These are phyloP conservation scores for Hirtodrosophila alboralis DNA, from an alignment of 2,888 invertebrate species.

Conservation along the genomic window DNA sequence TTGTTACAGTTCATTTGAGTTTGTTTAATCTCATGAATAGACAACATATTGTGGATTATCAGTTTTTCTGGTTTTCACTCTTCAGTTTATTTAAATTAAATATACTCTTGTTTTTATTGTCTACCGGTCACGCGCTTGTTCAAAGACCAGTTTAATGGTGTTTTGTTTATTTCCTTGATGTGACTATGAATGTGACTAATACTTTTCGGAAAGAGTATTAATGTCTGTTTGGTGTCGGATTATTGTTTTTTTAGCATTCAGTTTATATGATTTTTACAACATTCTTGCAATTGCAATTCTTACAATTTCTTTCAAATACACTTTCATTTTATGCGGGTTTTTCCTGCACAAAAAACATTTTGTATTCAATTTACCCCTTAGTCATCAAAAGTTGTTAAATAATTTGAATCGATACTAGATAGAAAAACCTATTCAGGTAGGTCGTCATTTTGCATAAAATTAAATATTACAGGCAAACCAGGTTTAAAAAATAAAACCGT, in stretches of 20 bases:
- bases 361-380: slow-evolving; percentile 17
- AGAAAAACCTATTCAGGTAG: not conserved
- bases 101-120: slow-evolving; percentile 24
- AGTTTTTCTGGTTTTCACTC: not conserved
- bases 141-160: slow-evolving; percentile 42
- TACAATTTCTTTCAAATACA: not conserved
- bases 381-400: slow-evolving; percentile 30
- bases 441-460: slow-evolving; percentile 7
- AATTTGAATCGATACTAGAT: not conserved
- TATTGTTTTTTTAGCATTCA: too few relatives aligned
- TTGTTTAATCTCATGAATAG: not conserved
- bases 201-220: not conserved
- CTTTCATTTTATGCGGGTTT: slow-evolving; percentile 6
- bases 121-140: slow-evolving; percentile 36
- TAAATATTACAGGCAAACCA: not conserved
- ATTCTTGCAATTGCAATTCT: not conserved
- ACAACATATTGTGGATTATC: slow-evolving; percentile 22
- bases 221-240: too few relatives aligned
- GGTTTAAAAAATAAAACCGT: slow-evolving; percentile 14
- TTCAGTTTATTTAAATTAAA: slow-evolving; percentile 15
- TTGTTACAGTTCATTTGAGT: not conserved
- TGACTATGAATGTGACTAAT: too few relatives aligned
- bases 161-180: slow-evolving; percentile 25
- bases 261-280: too few relatives aligned
- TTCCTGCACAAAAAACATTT: slow-evolving; percentile 7